Base-by-base conservation (phyloP, 2,113 vertebrate genomes). In the Mesitornis unicolor region DNA sequence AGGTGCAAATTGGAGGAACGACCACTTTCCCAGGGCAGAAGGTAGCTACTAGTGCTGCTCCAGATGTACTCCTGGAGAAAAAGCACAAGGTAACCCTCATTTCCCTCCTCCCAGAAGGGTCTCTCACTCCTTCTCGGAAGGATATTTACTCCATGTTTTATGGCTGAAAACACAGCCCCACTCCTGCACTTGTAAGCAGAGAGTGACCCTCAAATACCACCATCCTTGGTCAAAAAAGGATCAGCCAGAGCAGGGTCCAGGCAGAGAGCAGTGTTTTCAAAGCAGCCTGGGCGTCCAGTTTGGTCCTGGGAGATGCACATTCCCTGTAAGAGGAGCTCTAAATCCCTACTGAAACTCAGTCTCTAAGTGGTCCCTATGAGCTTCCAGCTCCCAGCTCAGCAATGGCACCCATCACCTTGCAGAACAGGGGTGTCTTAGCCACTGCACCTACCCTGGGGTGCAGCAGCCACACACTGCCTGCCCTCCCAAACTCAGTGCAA, bases 381-480 rank as follows among this genome's bases (percentile, higher is more conserved):
- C 33, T 56, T 22, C n/a, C 64, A 88, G 47, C 36, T 84, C 31
- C 68, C 69, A 31, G 57, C 16, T 60, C 40, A 70, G 50, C 85
- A 28, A 6, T 1, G 8, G 26, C 6, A 6, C 28, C 25, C 65
- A 40, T 28, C 43, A 36, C 33, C 29, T 50, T 18, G 22, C 0
- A 4, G 17, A 26, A 36, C 19, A 24, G 33, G 35, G 50, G 5
- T 54, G 8, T 45, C 53, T 28, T 18, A 56, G 38, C 40, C 50
- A 40, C 31, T 6, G 51, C 38, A 78, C 47, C 14, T 43, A 24
- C 51, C 1, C 0, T 6, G 22, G 59, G 36, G 36, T 67, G 38
- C 53, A 61, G 70, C 0, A 0, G 19, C 51, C 1, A 0, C 20
- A 42, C 19, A 9, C n/a, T 47, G 31, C 33, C 59, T 63, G 18